Evolutionary conservation across 1,140 invertebrate genomes (phyloP).

Genomic region (Neodiprion lecontei): DNA sequence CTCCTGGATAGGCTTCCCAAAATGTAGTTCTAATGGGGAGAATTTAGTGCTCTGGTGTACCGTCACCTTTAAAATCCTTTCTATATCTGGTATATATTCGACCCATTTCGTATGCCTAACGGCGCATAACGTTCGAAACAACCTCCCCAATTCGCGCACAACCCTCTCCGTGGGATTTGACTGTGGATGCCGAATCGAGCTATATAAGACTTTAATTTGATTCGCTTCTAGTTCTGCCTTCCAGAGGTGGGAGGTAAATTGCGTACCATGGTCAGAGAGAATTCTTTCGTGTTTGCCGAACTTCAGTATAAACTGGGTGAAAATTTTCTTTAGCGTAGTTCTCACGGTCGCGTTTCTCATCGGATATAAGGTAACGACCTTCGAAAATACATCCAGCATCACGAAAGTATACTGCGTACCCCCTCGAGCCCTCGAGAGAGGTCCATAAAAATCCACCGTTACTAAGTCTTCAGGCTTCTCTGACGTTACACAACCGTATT

Average conservation of each 20-base stretch:
- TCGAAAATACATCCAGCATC: neutral
- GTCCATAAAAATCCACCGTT: constrained; percentile 33
- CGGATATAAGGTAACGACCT: too few relatives aligned
- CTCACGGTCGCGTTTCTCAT: neutral
- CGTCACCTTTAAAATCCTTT: constrained; percentile 20
- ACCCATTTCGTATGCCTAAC: constrained; percentile 22
- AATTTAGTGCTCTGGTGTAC: constrained; percentile 25
- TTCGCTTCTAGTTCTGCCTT: constrained; percentile 11
- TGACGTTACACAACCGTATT: constrained; percentile 12
- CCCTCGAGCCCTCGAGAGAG: constrained; percentile 20
- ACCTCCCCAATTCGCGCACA: constrained; percentile 22
- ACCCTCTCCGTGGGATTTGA: constrained; percentile 27
- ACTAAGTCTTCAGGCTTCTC: neutral
- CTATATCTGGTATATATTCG: constrained; percentile 19
- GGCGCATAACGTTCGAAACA: constrained; percentile 24
- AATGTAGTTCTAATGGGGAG: constrained; percentile 31
- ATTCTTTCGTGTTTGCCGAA: constrained; percentile 23
- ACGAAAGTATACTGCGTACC: constrained; percentile 31
- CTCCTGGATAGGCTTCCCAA: constrained; percentile 6
- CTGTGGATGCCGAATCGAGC: constrained; percentile 23
- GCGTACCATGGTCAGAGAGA: constrained; percentile 26
- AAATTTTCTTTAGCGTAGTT: constrained; percentile 20
- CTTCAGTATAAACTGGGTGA: constrained; percentile 17
- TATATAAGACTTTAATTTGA: constrained; percentile 21
- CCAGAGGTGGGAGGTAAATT: constrained; percentile 26